These are phyloP conservation scores for Beroe ovata DNA, from an alignment of 37 sponge, comb jelly and placozoan genomes.

Conservation along the genomic window DNA sequence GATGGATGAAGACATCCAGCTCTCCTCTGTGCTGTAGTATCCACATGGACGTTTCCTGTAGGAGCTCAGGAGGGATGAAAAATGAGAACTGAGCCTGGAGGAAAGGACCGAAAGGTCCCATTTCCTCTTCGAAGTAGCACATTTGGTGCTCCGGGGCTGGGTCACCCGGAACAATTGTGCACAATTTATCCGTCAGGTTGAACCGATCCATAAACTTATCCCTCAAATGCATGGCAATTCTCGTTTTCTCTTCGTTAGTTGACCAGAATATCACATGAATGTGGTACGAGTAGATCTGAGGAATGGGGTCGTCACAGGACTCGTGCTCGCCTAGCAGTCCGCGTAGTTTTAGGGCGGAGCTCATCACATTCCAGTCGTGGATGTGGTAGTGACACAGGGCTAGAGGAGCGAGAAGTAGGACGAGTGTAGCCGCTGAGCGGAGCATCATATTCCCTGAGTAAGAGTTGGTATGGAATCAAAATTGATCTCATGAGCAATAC, in stretches of 20 bases:
- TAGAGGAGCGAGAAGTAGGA: too few species aligned
- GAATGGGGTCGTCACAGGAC: too few species aligned
- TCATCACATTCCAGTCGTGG: too few species aligned
- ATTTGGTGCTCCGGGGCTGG: slow-evolving; percentile 3
- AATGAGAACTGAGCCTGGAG: not conserved
- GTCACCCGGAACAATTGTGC: not conserved
- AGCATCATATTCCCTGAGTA: too few species aligned
- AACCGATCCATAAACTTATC: not conserved
- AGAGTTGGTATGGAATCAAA: too few species aligned
- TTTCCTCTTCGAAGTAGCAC: slow-evolving; percentile 4
- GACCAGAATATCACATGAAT: slow-evolving; percentile 46
- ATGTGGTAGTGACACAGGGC: too few species aligned
- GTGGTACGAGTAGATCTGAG: too few species aligned
- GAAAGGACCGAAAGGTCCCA: not conserved
- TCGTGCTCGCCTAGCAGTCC: too few species aligned
- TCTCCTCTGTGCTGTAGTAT: slow-evolving; percentile 7
- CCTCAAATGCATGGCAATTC: not conserved
- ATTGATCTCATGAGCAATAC: too few species aligned
- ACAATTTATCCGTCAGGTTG: not conserved
- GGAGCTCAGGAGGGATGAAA: not conserved
- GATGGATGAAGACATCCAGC: slow-evolving; percentile 32
- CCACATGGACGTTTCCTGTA: slow-evolving; percentile 15
- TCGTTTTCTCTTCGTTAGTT: not conserved
- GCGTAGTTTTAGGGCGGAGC: too few species aligned
- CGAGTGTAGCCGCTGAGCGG: too few species aligned